A percentile compares a stretch with the other conserved stretches of the same genome.
Conservation (phyloP, 1,140 invertebrate genomes). For the Drosophila saltans region DNA sequence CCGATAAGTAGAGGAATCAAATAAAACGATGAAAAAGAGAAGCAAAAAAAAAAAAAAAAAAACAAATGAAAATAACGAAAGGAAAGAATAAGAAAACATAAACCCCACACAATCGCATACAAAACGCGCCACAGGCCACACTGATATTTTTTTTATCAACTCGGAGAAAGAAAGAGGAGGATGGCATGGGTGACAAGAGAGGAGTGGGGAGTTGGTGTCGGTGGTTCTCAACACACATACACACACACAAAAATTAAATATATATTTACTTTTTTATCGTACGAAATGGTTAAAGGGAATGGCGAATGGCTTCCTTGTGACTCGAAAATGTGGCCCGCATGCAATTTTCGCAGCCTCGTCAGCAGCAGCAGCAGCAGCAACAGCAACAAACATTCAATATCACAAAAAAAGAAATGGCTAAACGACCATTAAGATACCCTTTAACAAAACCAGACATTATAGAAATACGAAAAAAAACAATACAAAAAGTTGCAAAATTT, state of each 20-base stretch:
- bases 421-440: too few relatives aligned
- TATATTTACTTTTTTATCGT: slow-evolving; percentile 66
- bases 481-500: too few relatives aligned
- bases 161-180: slow-evolving; percentile 9
- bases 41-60: background rate
- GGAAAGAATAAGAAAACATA: slow-evolving; percentile 8
- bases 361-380: slow-evolving; percentile 22
- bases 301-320: slow-evolving; percentile 57
- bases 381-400: too few relatives aligned
- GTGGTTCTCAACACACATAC: background rate
- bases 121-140: slow-evolving; percentile 40
- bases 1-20: slow-evolving; percentile 61
- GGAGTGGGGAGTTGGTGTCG: background rate
- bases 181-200: too few relatives aligned
- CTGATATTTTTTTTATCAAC: slow-evolving; percentile 67
- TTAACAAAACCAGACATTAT: too few relatives aligned
- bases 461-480: too few relatives aligned
- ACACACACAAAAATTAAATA: slow-evolving; percentile 42
- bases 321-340: slow-evolving; percentile 41
- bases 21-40: slow-evolving; percentile 36
- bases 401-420: too few relatives aligned
- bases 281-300: slow-evolving; percentile 45
- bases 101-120: slow-evolving; percentile 19
- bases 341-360: slow-evolving; percentile 61
- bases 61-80: slow-evolving; percentile 6